Conservation (phyloP, 1,140 invertebrate species). For the Dreissena rostriformis region DNA sequence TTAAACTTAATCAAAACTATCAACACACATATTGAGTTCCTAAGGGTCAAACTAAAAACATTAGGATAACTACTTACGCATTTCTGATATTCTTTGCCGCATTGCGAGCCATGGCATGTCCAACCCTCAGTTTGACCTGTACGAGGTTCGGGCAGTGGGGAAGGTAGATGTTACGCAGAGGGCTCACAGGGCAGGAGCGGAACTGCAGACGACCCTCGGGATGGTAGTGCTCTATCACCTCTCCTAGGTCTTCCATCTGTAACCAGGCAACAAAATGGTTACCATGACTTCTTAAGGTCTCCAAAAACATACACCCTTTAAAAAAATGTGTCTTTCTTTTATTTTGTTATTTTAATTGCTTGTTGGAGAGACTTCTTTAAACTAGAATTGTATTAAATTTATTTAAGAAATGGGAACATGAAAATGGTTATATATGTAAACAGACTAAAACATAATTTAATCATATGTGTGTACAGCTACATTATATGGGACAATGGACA, state of each 20-base stretch:
- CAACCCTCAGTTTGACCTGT: constrained; percentile 78
- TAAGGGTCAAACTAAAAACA: not conserved
- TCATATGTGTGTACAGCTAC: no score
- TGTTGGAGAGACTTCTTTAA: no score
- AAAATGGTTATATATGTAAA: no score
- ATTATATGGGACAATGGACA: no score
- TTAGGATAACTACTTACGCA: constrained; percentile 58
- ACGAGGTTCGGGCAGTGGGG: constrained; percentile 71
- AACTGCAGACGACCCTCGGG: constrained; percentile 60
- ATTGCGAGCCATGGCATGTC: constrained; percentile 75
- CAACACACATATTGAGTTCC: not conserved
- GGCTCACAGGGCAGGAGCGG: constrained; percentile 69
- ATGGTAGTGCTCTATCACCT: constrained; percentile 75
- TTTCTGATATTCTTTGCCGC: constrained; percentile 67
- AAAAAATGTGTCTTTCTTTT: no score
- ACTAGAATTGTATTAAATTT: no score
- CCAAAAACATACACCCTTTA: no score
- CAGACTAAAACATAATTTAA: no score
- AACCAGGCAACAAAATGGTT: not conserved
- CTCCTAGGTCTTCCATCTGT: constrained; percentile 77
- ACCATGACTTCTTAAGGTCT: no score
- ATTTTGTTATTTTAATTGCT: no score
- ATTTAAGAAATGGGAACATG: no score
- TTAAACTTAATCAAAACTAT: constrained; percentile 4
- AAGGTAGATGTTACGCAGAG: constrained; percentile 77